Evolutionary conservation across 2,888 invertebrate genomes (phyloP).

Genomic region (Netelia virgata): DNA sequence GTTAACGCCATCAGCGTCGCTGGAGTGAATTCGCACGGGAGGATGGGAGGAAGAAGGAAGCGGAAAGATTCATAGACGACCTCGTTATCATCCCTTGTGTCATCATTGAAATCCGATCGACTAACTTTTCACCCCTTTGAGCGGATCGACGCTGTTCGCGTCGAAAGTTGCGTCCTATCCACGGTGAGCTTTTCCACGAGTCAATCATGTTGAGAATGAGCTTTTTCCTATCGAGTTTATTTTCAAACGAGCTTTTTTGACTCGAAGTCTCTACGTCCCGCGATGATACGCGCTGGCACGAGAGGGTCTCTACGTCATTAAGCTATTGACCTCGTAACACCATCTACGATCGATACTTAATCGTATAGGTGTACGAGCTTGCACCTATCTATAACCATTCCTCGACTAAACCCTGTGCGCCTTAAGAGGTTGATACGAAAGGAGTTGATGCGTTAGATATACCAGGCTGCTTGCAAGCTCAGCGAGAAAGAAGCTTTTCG

Average conservation of each 20-base stretch:
- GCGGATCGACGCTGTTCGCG: neutral
- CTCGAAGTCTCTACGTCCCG: constrained; percentile 14
- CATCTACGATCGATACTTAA: constrained; percentile 58
- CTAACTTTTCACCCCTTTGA: constrained; percentile 7
- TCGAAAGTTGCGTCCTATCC: too few relatives aligned
- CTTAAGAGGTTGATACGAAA: constrained; percentile 9
- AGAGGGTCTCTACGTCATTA: constrained; percentile 60
- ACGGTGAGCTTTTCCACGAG: too few relatives aligned
- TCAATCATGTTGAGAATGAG: too few relatives aligned
- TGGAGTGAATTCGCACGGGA: constrained; percentile 14
- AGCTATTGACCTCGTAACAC: constrained; percentile 67
- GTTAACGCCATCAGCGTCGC: constrained; percentile 49
- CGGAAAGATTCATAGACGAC: neutral
- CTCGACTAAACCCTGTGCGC: neutral
- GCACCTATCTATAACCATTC: neutral
- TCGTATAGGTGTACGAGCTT: constrained; percentile 22
- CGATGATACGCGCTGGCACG: constrained; percentile 63
- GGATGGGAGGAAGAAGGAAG: constrained; percentile 22
- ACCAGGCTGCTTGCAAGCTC: constrained; percentile 36
- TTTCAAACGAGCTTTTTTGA: neutral
- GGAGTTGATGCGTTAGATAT: constrained; percentile 30
- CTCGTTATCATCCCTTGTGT: too few relatives aligned
- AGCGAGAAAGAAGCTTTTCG: constrained; percentile 37
- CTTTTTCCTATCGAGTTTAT: too few relatives aligned
- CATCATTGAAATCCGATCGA: too few relatives aligned